These are phyloP conservation scores for Dryococelus australis DNA, from an alignment of 2,888 invertebrate species.

Conservation along the genomic window DNA sequence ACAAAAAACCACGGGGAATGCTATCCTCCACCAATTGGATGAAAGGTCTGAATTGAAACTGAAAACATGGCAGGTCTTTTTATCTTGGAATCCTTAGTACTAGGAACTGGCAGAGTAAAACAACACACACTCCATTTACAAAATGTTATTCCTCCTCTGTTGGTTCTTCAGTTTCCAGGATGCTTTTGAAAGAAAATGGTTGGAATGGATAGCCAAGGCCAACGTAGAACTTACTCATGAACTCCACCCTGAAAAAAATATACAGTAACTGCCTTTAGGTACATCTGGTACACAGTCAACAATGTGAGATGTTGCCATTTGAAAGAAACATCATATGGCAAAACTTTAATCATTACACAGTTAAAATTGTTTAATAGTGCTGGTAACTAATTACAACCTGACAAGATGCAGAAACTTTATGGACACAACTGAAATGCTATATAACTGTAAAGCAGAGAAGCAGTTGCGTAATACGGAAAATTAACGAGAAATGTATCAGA, in stretches of 20 bases:
- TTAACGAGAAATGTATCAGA: too few relatives aligned
- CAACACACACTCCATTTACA: background rate
- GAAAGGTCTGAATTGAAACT: background rate
- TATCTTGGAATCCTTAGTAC: slow-evolving; percentile 1
- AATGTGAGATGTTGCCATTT: background rate
- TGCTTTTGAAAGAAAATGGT: slow-evolving; percentile 72
- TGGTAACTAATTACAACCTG: too few relatives aligned
- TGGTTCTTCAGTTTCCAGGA: slow-evolving; percentile 59
- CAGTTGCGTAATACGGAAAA: too few relatives aligned
- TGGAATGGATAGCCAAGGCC: slow-evolving; percentile 72
- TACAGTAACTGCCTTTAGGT: background rate
- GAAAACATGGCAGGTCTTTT: background rate
- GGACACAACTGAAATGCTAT: too few relatives aligned
- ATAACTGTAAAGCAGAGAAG: too few relatives aligned
- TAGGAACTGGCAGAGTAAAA: slow-evolving; percentile 16
- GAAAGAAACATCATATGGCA: too few relatives aligned
- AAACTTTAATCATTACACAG: too few relatives aligned
- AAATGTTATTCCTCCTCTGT: slow-evolving; percentile 39
- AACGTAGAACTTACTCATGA: slow-evolving; percentile 77
- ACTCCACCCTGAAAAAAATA: slow-evolving; percentile 70
- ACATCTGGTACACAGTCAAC: background rate
- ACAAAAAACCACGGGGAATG: background rate
- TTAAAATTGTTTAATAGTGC: too few relatives aligned
- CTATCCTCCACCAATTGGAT: background rate
- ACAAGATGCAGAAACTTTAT: too few relatives aligned